A percentile compares a stretch with the other conserved stretches of the same genome.
phyloP scores from a whole-genome alignment of 1,140 invertebrate species.

The Nasonia longicornis region DNA sequence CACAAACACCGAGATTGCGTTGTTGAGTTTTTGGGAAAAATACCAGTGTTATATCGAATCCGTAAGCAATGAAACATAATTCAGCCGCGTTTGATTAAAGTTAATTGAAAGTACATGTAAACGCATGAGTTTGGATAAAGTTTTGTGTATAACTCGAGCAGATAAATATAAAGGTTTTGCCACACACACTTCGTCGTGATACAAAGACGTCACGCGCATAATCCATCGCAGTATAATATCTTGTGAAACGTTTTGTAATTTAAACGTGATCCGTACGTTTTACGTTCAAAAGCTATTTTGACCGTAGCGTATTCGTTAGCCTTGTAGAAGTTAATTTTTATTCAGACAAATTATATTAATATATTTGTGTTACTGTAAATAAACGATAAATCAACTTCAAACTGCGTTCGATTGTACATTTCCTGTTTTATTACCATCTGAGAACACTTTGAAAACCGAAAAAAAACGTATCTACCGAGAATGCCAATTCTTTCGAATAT shows the following conservation, averaged over 20 bases:
- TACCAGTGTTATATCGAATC: neutral
- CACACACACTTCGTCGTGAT: too few species aligned
- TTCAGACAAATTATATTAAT: slow-evolving; percentile 53
- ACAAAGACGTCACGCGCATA: neutral
- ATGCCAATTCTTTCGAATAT: neutral
- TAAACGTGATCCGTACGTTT: neutral
- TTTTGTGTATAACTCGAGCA: neutral
- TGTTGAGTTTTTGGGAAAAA: neutral
- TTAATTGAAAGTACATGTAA: neutral
- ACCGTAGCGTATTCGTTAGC: slow-evolving; percentile 30
- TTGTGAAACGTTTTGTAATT: slow-evolving; percentile 36
- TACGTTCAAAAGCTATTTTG: slow-evolving; percentile 19
- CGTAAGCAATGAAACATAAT: slow-evolving; percentile 1
- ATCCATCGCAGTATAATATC: neutral
- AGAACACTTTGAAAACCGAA: too few species aligned
- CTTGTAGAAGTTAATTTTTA: slow-evolving; percentile 51
- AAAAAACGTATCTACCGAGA: neutral
- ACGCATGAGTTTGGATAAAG: slow-evolving; percentile 7
- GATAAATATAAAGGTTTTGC: neutral
- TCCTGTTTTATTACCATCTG: neutral
- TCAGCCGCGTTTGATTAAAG: neutral
- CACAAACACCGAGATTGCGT: too few species aligned
- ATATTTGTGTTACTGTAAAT: slow-evolving; percentile 58
- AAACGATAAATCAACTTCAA: neutral
- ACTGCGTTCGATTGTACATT: neutral